phyloP scores from a whole-genome alignment of 2,797 vertebrate species.

The Trachurus trachurus region DNA sequence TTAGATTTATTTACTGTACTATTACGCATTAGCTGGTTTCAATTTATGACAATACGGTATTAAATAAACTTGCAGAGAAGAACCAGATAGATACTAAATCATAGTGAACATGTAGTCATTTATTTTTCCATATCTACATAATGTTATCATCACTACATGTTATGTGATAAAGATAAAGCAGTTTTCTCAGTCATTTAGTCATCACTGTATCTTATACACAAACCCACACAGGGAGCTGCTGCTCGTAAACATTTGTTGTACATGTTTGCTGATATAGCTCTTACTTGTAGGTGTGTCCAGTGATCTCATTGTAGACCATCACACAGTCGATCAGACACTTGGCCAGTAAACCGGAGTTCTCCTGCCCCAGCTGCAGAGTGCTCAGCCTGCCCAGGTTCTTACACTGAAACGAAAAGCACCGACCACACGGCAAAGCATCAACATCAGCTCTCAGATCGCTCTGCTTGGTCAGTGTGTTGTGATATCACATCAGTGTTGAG shows the following conservation, averaged over 20 bases:
- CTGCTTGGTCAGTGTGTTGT: neutral
- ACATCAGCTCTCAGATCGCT: neutral
- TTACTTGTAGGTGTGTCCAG: conserved; percentile 97
- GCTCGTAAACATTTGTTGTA: neutral
- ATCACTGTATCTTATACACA: neutral
- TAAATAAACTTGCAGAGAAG: neutral
- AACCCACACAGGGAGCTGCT: neutral
- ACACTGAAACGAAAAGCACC: conserved; percentile 85
- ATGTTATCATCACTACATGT: neutral
- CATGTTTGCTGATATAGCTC: conserved; percentile 16
- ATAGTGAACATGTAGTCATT: neutral
- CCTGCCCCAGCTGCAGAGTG: conserved; percentile 96
- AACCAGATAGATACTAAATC: neutral
- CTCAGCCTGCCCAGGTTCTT: conserved; percentile 98
- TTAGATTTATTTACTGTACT: neutral
- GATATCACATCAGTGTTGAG: neutral
- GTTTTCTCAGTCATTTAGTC: neutral
- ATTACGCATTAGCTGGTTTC: neutral
- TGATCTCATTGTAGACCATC: conserved; percentile 98
- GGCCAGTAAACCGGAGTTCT: conserved; percentile 96
- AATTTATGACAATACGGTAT: neutral
- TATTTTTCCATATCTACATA: neutral
- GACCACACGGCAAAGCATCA: conserved; percentile 36
- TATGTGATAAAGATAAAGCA: neutral
- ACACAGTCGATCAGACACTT: conserved; percentile 99